Conservation (phyloP, 2,888 invertebrate genomes). For the Pollenia amentaria region DNA sequence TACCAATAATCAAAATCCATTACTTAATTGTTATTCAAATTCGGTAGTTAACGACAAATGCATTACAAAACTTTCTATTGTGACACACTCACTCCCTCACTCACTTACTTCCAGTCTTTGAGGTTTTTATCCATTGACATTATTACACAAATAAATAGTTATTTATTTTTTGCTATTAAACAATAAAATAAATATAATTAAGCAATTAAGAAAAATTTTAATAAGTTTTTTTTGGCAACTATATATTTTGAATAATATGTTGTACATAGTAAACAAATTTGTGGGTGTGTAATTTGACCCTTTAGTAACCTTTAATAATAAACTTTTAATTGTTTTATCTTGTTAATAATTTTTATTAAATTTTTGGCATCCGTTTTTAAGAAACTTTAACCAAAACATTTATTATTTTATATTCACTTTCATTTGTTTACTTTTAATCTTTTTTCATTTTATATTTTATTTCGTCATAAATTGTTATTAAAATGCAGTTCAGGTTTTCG, state of each 20-base stretch:
- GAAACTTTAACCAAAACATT: neutral
- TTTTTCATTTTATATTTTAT: constrained; percentile 24
- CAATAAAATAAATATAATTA: neutral
- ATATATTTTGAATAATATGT: too few relatives aligned
- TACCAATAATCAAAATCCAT: constrained; percentile 43
- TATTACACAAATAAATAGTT: constrained; percentile 22
- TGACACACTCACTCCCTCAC: constrained; percentile 9
- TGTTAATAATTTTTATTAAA: constrained; percentile 15
- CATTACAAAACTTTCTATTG: constrained; percentile 61
- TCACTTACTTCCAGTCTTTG: neutral
- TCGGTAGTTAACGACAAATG: constrained; percentile 33
- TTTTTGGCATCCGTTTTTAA: constrained; percentile 42
- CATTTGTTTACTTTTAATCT: constrained; percentile 8
- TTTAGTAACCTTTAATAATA: constrained; percentile 2
- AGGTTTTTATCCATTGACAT: neutral
- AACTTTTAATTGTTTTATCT: constrained; percentile 10
- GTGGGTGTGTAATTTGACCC: constrained; percentile 14
- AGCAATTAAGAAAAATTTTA: too few relatives aligned
- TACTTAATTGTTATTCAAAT: constrained; percentile 70
- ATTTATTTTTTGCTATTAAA: neutral
- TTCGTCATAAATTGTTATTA: constrained; percentile 9
- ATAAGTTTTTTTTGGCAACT: too few relatives aligned
- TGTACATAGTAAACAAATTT: too few relatives aligned
- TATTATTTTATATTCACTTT: constrained; percentile 20
- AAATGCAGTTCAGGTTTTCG: constrained; percentile 48